Percentiles rank a stretch among this genome's conserved stretches.
Conservation (phyloP, 2,113 vertebrate species). For the Axis porcinus region DNA sequence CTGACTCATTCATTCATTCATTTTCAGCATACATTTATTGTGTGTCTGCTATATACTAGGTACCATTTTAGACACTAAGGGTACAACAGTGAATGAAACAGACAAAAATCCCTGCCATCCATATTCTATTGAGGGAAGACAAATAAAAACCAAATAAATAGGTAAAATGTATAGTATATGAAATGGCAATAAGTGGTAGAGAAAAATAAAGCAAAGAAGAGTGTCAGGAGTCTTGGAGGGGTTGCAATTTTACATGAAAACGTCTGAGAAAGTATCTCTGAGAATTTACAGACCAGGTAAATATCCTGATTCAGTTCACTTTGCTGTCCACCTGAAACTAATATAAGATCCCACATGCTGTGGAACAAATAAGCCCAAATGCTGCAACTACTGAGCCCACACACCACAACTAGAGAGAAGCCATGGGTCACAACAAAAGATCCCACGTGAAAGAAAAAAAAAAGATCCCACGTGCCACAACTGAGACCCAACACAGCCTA, state of each 20-base stretch:
- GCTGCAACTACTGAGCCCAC: background rate
- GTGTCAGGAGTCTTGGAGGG: background rate
- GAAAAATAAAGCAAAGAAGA: background rate
- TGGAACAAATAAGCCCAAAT: background rate
- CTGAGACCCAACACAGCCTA: background rate
- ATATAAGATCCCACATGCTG: background rate
- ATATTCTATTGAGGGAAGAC: background rate
- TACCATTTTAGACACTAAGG: background rate
- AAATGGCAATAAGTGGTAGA: background rate
- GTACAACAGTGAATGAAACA: background rate
- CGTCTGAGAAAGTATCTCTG: background rate
- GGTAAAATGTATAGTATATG: accelerated
- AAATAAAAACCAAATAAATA: background rate
- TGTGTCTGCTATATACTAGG: background rate
- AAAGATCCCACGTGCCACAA: background rate
- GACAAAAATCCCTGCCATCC: too few species aligned
- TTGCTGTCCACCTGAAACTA: background rate
- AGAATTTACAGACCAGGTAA: background rate
- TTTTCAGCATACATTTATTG: background rate
- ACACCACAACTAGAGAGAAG: background rate
- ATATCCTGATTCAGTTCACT: background rate
- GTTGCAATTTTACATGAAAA: accelerated
- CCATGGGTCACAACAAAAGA: background rate
- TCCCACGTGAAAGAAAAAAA: too few species aligned
- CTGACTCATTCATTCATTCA: too few species aligned